phyloP scores from a whole-genome alignment of 2,113 vertebrate species.

The Arizona elegans region DNA sequence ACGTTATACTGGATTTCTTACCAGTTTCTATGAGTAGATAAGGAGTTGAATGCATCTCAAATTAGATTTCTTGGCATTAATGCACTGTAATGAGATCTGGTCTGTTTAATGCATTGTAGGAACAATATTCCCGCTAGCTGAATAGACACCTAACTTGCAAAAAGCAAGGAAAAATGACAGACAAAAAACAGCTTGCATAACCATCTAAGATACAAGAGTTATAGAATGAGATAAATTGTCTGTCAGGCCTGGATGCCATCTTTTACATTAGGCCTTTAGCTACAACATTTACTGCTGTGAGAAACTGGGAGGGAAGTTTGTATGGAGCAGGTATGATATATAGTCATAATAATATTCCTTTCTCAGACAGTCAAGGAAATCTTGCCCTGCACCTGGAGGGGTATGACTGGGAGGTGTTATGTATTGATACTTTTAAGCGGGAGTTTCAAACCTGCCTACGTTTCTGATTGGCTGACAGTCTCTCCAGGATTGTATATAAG shows the following conservation, averaged over 20 bases:
- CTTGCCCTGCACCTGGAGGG: too few relatives aligned
- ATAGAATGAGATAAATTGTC: background rate
- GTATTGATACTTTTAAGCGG: too few relatives aligned
- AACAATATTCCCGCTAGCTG: background rate
- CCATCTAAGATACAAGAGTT: slow-evolving; percentile 7
- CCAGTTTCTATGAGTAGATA: fast-evolving
- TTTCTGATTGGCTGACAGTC: too few relatives aligned
- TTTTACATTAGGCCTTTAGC: too few relatives aligned
- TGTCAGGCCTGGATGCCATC: background rate
- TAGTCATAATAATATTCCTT: too few relatives aligned
- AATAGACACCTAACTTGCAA: background rate
- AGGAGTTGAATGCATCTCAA: background rate
- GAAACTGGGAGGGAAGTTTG: too few relatives aligned
- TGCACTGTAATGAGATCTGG: background rate
- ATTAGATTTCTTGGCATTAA: fast-evolving
- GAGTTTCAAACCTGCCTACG: too few relatives aligned
- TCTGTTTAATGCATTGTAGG: background rate
- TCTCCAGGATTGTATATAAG: too few relatives aligned
- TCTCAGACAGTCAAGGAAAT: too few relatives aligned
- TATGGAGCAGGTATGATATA: too few relatives aligned
- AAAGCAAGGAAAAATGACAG: slow-evolving; percentile 7
- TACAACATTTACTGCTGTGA: too few relatives aligned
- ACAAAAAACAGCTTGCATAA: background rate
- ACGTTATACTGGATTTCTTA: slow-evolving; percentile 11
- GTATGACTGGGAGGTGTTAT: too few relatives aligned